Base-by-base conservation (phyloP, 1,140 invertebrate species). In the Drosophila mojavensis region DNA sequence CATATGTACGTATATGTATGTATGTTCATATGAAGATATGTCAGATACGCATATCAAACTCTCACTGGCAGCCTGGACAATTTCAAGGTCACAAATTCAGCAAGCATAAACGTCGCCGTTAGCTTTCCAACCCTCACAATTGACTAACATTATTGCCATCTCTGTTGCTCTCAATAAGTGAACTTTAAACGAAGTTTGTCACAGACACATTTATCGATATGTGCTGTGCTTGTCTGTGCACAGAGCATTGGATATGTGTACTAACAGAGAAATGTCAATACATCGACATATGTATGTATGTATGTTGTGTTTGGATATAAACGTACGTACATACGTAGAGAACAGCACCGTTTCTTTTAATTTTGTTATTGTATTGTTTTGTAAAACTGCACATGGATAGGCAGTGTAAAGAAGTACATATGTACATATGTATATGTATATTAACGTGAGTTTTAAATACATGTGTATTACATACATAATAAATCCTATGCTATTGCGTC, bases 11-110 rank as follows among this genome's bases (percentile, higher is more conserved):
- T 28, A 60, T 10, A 17, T 5, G 3, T 15, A 60, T 0, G 9
- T 5, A 30, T 30, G 28, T 20, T 48, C 10, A 6, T 47, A 24
- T 7, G 26, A 0, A 5, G 24, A 50, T 33, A 41, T 48, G 13
- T 11, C 6, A 36, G 47, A 55, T 26, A 66, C 47, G 53, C 50
- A 26, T 24, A 30, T 9, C 45, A 43, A 68, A 73, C 70, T 61
- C 70, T 64, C 59, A 9, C 30, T 62, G 11, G 24, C 43, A 26
- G 17, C 48, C 50, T 61, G 51, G 53, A 28, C 58, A 69, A 74
- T 62, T 74, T 74, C 71, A 74, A 74, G 71, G 71, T 74, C 71
- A 62, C 50, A 55, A 17, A 68, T 26, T 60, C 28, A 55, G 7
- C 24, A 55, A 62, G 11, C 58, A 74, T 41, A 68, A 28, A 13